Evolutionary conservation across 1,140 invertebrate genomes (phyloP).

Genomic region (Spodoptera litura): DNA sequence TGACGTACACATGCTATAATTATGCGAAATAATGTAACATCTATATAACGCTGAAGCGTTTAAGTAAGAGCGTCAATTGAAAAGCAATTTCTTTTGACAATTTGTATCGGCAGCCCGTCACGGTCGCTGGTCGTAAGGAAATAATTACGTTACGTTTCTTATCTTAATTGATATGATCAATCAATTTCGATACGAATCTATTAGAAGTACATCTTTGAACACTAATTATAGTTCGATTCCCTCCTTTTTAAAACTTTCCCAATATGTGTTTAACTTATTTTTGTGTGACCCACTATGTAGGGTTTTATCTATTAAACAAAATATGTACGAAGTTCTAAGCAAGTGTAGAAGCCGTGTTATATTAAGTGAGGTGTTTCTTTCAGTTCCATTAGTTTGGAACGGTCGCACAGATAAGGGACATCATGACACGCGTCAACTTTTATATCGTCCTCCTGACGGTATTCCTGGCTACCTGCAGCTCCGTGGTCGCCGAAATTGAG

Average conservation of each 20-base stretch:
- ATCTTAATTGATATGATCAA: conserved; percentile 35
- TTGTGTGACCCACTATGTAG: not conserved
- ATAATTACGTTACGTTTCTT: conserved; percentile 20
- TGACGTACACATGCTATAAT: no score
- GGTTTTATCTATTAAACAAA: not conserved
- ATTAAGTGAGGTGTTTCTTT: conserved; percentile 3
- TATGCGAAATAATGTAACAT: no score
- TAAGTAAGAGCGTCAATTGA: not conserved
- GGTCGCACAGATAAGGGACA: conserved; percentile 6
- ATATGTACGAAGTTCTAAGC: not conserved
- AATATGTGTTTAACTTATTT: not conserved
- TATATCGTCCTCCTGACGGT: not conserved
- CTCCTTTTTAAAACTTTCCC: not conserved
- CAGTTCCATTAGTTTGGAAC: conserved; percentile 22
- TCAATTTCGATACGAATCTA: conserved; percentile 33
- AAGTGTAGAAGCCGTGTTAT: not conserved
- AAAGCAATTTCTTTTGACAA: not conserved
- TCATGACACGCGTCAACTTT: not conserved
- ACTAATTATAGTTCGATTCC: not conserved
- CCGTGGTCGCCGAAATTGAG: conserved; percentile 52
- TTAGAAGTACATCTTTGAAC: not conserved
- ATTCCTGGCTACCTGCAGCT: not conserved
- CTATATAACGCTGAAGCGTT: no score
- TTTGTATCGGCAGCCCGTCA: not conserved
- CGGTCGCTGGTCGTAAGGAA: not conserved